phyloP scores from a whole-genome alignment of 2,113 vertebrate species.

The Ceyx cyanopectus region DNA sequence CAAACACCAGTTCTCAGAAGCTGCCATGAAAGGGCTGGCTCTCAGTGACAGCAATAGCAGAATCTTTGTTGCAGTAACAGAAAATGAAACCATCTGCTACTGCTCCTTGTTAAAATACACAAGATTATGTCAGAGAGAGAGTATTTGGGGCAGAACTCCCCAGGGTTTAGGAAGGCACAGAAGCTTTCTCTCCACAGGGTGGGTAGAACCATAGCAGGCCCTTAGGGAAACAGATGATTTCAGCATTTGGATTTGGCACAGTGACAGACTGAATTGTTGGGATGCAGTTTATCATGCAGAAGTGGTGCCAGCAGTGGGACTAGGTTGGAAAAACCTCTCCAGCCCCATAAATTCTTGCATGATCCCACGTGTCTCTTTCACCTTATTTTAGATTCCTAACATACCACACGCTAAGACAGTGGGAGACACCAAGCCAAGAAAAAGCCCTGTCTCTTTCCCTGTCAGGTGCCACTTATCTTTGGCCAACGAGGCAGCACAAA shows the following conservation, averaged over 20 bases:
- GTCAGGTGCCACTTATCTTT: background rate
- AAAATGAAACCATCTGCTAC: background rate
- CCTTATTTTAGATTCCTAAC: background rate
- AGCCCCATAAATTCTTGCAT: rapidly evolving
- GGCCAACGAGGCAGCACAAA: background rate
- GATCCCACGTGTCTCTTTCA: background rate
- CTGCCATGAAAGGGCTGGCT: background rate
- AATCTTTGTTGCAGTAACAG: background rate
- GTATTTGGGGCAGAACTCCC: background rate
- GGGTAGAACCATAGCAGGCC: background rate
- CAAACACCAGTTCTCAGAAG: rapidly evolving
- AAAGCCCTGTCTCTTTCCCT: background rate
- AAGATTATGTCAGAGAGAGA: background rate
- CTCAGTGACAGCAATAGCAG: rapidly evolving
- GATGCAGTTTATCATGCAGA: background rate
- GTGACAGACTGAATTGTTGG: rapidly evolving
- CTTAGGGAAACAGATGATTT: background rate
- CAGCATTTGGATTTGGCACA: background rate
- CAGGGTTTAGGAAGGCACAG: background rate
- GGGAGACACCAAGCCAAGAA: background rate
- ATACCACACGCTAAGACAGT: background rate
- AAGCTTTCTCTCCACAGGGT: background rate
- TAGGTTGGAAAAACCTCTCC: background rate
- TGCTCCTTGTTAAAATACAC: background rate
- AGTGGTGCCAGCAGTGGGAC: background rate